These are phyloP conservation scores for Dendrocopos noguchii DNA, from an alignment of 2,113 vertebrate species.

Conservation along the genomic window DNA sequence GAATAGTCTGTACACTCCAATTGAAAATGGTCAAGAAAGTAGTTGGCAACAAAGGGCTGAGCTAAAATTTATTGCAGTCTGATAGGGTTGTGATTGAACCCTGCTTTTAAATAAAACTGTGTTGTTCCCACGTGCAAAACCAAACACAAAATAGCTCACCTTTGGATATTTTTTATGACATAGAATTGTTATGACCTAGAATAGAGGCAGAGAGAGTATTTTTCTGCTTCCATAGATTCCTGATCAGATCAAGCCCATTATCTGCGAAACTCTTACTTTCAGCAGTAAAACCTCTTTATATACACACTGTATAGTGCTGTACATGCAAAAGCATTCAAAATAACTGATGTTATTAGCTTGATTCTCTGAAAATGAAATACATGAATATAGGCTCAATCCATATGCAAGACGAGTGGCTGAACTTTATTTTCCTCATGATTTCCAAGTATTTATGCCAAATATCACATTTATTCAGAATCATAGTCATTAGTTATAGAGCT, in stretches of 20 bases:
- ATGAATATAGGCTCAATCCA: background rate
- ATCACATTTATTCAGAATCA: conserved; percentile 34
- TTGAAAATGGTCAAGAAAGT: conserved; percentile 50
- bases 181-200: background rate
- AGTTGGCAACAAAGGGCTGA: background rate
- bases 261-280: conserved; percentile 9
- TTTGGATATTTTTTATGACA: background rate
- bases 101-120: background rate
- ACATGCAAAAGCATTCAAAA: background rate
- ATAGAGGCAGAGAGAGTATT: background rate
- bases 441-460: conserved; percentile 34
- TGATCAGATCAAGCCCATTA: background rate
- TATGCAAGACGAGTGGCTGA: background rate
- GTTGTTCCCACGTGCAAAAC: background rate
- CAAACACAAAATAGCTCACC: background rate
- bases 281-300: background rate
- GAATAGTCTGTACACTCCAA: conserved; percentile 8
- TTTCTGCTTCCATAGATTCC: background rate
- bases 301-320: background rate
- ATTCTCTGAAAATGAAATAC: background rate
- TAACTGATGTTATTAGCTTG: background rate
- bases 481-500: conserved; percentile 42
- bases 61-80: conserved; percentile 18
- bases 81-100: background rate
- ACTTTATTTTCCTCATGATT: background rate